These are phyloP conservation scores for Brenthis ino DNA, from an alignment of 2,888 invertebrate species.

Conservation along the genomic window DNA sequence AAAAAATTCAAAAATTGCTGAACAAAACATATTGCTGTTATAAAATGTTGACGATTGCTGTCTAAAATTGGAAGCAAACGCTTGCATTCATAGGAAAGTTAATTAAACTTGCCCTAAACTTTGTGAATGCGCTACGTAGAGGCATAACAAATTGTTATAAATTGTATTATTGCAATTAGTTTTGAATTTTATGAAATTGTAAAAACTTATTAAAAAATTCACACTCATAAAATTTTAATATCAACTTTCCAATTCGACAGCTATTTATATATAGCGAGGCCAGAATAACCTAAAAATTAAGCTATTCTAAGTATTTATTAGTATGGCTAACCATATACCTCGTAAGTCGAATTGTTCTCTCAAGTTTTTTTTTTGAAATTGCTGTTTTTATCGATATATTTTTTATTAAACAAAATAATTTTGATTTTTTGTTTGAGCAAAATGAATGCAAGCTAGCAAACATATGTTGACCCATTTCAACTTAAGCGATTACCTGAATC, in stretches of 20 bases:
- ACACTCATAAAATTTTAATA: too few species aligned
- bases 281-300: too few species aligned
- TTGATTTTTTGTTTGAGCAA: too few species aligned
- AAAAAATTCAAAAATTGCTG: not conserved
- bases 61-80: conserved; percentile 69
- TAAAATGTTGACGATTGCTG: conserved; percentile 59
- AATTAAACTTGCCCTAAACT: conserved; percentile 72
- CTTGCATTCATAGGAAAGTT: conserved; percentile 77
- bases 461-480: conserved; percentile 20
- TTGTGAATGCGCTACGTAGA: conserved; percentile 8
- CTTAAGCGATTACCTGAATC: conserved; percentile 41
- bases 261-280: too few species aligned
- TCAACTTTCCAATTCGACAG: too few species aligned
- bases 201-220: not conserved
- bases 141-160: conserved; percentile 30
- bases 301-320: too few species aligned
- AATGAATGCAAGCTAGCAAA: not conserved
- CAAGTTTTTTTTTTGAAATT: too few species aligned
- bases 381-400: too few species aligned
- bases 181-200: conserved; percentile 3
- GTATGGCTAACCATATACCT: too few species aligned
- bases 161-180: conserved; percentile 17
- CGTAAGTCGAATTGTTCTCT: too few species aligned
- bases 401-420: too few species aligned
- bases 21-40: conserved; percentile 3